Base-by-base conservation (phyloP, 2,113 vertebrate genomes). In the Ceyx melanurus region DNA sequence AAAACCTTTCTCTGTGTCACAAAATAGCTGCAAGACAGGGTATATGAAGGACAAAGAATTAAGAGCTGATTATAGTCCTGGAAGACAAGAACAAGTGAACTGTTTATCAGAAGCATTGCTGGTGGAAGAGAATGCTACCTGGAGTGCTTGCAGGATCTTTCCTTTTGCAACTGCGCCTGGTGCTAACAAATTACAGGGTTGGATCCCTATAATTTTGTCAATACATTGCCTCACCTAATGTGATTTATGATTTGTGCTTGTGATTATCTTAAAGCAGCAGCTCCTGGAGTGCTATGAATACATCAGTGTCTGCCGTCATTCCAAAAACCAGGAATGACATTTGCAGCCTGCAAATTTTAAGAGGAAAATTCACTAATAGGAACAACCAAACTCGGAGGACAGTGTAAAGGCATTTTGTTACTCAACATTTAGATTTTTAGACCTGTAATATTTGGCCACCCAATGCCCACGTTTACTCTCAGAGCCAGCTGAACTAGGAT, bases 201-300 rank as follows among this genome's bases (percentile, higher is more conserved):
- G 50, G 23, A 35, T 94, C 77, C 92, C 80, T 93, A 20, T 94
- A 84, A 94, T 96, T 94, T 94, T 72, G 87, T 87, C 87, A 91
- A 89, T 89, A 84, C 62, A 10, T 46, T 79, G 81, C 83, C 83
- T 86, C 83, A 79, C 83, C 61, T 93, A 82, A 71, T 56, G 86
- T 43, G 78, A 94, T 94, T 91, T 93, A 82, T 68, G 66, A 75
- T 93, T 94, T 87, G 57, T 76, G 62, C 54, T 82, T 48, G 66
- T 81, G 80, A 86, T 92, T 89, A 79, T 68, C 81, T 89, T 86
- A 90, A 93, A 95, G 77, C 42, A 53, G 43, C 21, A 81, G 60
- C 60, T 88, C 18, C 51, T 67, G 43, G 50, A 80, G 53, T 50
- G 68, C 53, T 57, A 4, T 19, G 16, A 81, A 64, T 53, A 78